Percentiles rank a stretch among this genome's conserved stretches.
These are phyloP conservation scores for Drosophila pachea DNA, from an alignment of 1,140 invertebrate species.

Conservation along the genomic window DNA sequence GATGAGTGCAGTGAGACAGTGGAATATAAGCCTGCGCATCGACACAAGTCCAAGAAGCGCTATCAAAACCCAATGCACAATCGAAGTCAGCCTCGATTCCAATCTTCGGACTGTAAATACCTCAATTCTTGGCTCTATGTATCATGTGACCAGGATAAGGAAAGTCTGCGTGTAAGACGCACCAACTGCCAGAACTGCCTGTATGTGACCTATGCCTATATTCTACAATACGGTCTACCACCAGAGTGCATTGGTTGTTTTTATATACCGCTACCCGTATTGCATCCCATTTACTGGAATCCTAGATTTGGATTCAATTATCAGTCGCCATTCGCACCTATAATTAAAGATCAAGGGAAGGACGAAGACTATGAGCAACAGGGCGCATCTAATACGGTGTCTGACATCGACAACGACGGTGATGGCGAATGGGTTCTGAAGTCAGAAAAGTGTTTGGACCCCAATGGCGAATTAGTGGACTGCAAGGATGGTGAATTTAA, in stretches of 20 bases:
- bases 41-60: conserved; percentile 7
- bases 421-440: conserved; percentile 33
- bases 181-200: conserved; percentile 42
- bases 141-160: conserved; percentile 10
- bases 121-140: conserved; percentile 50
- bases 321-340: background rate
- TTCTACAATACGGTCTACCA: conserved; percentile 51
- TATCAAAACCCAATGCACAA: background rate
- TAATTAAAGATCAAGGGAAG: background rate
- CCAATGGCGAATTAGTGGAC: conserved; percentile 38
- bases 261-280: conserved; percentile 22
- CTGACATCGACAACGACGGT: background rate
- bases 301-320: conserved; percentile 19
- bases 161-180: conserved; percentile 14
- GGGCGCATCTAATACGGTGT: background rate
- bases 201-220: conserved; percentile 42
- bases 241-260: conserved; percentile 45
- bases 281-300: conserved; percentile 20
- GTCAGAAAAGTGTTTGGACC: conserved; percentile 31
- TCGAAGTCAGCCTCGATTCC: background rate
- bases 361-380: conserved; percentile 12
- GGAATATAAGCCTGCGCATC: conserved; percentile 53
- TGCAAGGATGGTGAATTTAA: conserved; percentile 32
- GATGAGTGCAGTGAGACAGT: conserved; percentile 50
- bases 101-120: conserved; percentile 26